These are phyloP conservation scores for Slavum lentiscoides DNA, from an alignment of 2,888 invertebrate species.

Conservation along the genomic window DNA sequence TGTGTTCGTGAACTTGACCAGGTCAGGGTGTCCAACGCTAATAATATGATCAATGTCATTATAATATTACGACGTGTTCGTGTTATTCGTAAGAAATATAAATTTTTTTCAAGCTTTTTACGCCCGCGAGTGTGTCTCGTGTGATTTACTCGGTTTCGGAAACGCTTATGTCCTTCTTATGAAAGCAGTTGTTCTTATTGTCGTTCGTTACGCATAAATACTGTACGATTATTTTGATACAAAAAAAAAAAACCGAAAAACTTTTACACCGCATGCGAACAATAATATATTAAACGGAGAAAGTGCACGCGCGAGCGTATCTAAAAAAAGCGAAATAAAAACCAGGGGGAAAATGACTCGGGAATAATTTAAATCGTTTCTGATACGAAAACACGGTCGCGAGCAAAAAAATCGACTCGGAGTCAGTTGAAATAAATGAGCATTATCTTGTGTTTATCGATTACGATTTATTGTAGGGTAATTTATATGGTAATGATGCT, in stretches of 20 bases:
- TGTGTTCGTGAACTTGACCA: slow-evolving; percentile 43
- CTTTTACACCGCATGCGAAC: neutral
- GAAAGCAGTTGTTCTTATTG: neutral
- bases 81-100: neutral
- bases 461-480: no score
- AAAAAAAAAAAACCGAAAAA: neutral
- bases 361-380: neutral
- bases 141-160: neutral
- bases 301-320: neutral
- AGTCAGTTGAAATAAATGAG: no score
- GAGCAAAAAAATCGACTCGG: no score
- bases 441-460: no score
- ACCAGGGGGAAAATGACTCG: neutral
- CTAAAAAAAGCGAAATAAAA: neutral
- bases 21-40: slow-evolving; percentile 5
- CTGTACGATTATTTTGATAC: neutral
- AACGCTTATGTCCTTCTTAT: neutral
- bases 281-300: neutral
- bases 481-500: no score
- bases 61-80: neutral
- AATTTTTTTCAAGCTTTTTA: neutral
- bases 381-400: neutral
- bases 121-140: neutral
- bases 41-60: neutral
- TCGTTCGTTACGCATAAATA: neutral